Base-by-base conservation (phyloP, 2,888 invertebrate genomes). In the Odiellus spinosus region DNA sequence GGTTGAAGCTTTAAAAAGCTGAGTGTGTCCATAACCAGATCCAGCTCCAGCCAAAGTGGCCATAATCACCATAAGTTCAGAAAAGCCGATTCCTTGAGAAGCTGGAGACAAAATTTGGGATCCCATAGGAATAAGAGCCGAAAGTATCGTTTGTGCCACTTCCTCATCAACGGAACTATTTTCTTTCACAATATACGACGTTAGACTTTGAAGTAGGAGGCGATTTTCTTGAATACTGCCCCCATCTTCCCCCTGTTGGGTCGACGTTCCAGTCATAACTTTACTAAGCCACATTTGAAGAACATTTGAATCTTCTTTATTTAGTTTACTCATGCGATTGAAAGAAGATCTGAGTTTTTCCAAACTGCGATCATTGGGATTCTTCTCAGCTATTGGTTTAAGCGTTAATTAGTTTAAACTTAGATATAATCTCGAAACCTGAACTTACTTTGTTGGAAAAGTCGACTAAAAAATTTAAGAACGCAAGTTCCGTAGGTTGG, bases 41-140 rank as follows among this genome's bases (percentile, higher is more conserved):
- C 85, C 82, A 17, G 85, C 83, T 64, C 87, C 86, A 0, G 90
- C 90, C 54, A 93, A 63, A 42, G 77, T 80, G 2, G 80, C 77
- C 82, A 84, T 81, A 3, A 83, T 77, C 48, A 74, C 71, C 71
- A 84, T 76, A 6, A 85, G 67, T 59, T 83, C 82, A 0, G 79
- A 74, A 61, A 84, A 83, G n/a, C 80, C 79, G n/a, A 72, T 72
- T 0, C 76, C 76, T 60, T 80, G 80, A 40, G 76, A 68, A 1
- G 73, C 64, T 1, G 77, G 73, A 15, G 60, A 73, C 15, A 82
- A 65, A 48, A 81, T 70, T 26, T 76, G 73, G 39, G 76, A 75
- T 1, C 79, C 82, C 56, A 83, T 68, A 32, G 82, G 80, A 43
- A 83, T 72, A n/a, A 83, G 66, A 0, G 81, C 80, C 59, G 75